Conservation (phyloP, 2,113 vertebrate genomes). For the Mus pahari region DNA sequence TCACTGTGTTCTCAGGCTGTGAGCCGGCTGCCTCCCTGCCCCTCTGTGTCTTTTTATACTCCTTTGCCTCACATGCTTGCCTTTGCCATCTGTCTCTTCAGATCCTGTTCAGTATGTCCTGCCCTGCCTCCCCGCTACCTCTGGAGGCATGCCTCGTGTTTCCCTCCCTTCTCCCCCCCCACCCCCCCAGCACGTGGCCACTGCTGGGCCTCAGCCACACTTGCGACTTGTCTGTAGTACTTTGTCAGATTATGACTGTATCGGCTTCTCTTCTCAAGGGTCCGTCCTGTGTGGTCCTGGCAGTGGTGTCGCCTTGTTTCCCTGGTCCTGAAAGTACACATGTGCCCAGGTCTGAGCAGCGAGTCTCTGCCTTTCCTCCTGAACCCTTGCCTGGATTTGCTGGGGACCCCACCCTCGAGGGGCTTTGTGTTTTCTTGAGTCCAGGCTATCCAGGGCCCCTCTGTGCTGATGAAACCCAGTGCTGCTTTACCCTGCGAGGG, state of each 20-base stretch:
- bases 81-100: not conserved
- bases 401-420: not conserved
- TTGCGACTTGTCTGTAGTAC: accelerated
- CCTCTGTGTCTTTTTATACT: no score
- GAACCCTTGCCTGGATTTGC: not conserved
- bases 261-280: not conserved
- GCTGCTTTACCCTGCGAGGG: not conserved
- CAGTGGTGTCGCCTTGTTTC: not conserved
- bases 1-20: not conserved
- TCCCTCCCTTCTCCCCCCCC: not conserved
- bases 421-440: not conserved
- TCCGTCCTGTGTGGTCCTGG: not conserved
- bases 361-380: not conserved
- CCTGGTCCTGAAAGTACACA: not conserved
- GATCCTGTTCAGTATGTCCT: not conserved
- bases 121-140: no score
- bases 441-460: not conserved
- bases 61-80: not conserved
- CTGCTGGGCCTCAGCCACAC: not conserved
- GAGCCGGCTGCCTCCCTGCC: not conserved
- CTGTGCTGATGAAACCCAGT: not conserved
- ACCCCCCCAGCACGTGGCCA: accelerated
- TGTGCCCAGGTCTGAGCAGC: not conserved
- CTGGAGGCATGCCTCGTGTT: not conserved
- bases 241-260: not conserved